Conservation (phyloP, 2,113 vertebrate genomes). For the Tyto alba region DNA sequence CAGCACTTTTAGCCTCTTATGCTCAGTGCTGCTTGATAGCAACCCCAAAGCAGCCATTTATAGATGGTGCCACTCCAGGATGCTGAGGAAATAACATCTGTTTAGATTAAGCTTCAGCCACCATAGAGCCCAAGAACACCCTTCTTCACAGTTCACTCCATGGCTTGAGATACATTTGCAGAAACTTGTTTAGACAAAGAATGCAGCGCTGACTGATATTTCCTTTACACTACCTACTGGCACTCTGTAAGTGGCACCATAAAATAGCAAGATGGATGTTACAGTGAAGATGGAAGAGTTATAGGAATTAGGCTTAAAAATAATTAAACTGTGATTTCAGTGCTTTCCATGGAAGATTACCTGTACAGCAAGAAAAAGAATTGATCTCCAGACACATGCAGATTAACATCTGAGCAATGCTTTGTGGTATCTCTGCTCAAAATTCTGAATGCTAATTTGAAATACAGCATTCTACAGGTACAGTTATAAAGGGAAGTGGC, state of each 20-base stretch:
- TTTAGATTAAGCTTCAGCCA: background rate
- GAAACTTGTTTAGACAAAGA: background rate
- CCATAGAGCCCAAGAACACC: background rate
- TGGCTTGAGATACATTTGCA: background rate
- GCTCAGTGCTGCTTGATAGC: background rate
- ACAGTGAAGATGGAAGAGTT: background rate
- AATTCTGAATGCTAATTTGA: background rate
- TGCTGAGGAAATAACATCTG: background rate
- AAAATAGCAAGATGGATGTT: background rate
- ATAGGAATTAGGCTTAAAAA: background rate
- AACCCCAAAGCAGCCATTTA: background rate
- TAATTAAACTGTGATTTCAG: background rate
- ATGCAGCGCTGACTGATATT: background rate
- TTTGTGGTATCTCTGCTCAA: background rate
- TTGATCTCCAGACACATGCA: background rate
- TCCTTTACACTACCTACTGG: background rate
- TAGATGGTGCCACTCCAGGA: background rate
- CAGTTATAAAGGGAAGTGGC: background rate
- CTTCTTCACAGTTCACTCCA: background rate
- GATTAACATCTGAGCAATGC: background rate
- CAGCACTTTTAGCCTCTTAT: rapidly evolving
- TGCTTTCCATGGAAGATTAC: background rate
- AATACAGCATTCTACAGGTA: background rate
- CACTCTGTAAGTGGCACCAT: background rate
- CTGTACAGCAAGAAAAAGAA: background rate